These are phyloP conservation scores for Ormyrus labotus DNA, from an alignment of 2,888 invertebrate genomes.

Conservation along the genomic window DNA sequence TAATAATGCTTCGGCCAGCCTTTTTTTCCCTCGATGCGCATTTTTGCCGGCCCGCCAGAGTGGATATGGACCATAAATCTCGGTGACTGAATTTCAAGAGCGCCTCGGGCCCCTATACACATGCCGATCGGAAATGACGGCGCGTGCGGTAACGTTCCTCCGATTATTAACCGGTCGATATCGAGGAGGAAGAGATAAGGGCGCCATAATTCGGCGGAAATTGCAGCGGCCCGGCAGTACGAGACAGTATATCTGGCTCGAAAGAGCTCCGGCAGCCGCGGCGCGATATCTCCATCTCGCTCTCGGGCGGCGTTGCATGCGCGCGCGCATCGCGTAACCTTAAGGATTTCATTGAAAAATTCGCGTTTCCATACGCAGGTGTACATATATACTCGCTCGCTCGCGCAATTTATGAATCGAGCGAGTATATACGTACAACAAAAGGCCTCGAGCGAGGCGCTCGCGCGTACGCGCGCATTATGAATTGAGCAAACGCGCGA, in stretches of 20 bases:
- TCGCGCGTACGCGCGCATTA: conserved; percentile 3
- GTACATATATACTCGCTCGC: not conserved
- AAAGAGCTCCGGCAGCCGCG: too few species aligned
- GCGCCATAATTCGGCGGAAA: conserved; percentile 36
- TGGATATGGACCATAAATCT: conserved; percentile 40
- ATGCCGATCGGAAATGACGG: conserved; percentile 46
- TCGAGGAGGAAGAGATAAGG: not conserved
- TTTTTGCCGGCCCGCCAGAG: not conserved
- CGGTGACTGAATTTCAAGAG: conserved; percentile 29
- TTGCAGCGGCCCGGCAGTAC: conserved; percentile 17
- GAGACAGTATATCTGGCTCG: too few species aligned
- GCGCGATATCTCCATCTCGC: too few species aligned
- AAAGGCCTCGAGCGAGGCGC: not conserved
- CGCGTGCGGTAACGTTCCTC: conserved; percentile 35
- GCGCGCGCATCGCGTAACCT: conserved; percentile 41
- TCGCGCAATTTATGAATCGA: conserved; percentile 52
- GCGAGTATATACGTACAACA: not conserved
- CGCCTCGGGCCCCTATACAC: conserved; percentile 36
- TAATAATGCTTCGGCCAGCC: conserved; percentile 8
- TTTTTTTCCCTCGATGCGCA: not conserved
- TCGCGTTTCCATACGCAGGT: conserved; percentile 25
- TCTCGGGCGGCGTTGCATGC: not conserved
- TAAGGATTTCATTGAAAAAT: conserved; percentile 52
- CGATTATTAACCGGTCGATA: conserved; percentile 38
- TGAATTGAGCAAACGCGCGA: conserved; percentile 40